Percentiles rank a stretch among this genome's conserved stretches.
These are phyloP conservation scores for Hirtodrosophila histrioides DNA, from an alignment of 2,888 invertebrate species.

Conservation along the genomic window DNA sequence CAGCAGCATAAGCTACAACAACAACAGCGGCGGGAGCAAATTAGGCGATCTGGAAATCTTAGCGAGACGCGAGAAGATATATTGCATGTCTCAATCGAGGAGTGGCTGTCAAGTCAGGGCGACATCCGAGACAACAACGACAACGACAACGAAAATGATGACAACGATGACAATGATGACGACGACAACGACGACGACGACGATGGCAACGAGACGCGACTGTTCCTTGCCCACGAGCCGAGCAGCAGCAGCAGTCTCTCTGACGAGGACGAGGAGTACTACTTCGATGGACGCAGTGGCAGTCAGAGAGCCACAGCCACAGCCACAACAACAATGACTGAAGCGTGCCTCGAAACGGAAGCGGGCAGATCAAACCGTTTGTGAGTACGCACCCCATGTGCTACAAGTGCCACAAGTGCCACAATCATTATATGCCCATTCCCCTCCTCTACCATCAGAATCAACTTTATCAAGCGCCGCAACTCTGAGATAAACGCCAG, in stretches of 20 bases:
- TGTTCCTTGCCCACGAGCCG: constrained; percentile 65
- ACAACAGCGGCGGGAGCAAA: constrained; percentile 83
- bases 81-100: constrained; percentile 85
- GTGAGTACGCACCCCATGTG: constrained; percentile 70
- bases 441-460: constrained; percentile 57
- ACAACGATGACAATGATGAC: constrained; percentile 42
- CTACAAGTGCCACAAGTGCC: constrained; percentile 7
- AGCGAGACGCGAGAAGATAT: constrained; percentile 86
- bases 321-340: constrained; percentile 59
- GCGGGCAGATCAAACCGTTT: constrained; percentile 84
- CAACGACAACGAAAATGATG: constrained; percentile 49
- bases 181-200: constrained; percentile 55
- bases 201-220: constrained; percentile 54
- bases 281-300: constrained; percentile 83
- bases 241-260: constrained; percentile 72
- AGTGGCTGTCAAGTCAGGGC: constrained; percentile 84
- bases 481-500: constrained; percentile 82
- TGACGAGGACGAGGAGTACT: constrained; percentile 84
- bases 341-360: constrained; percentile 73
- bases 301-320: constrained; percentile 52
- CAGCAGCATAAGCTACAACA: constrained; percentile 81
- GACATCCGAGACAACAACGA: constrained; percentile 71
- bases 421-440: neutral
- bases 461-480: constrained; percentile 84
- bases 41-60: constrained; percentile 88